phyloP scores from a whole-genome alignment of 1,140 invertebrate genomes.

The Palaemon carinicauda region DNA sequence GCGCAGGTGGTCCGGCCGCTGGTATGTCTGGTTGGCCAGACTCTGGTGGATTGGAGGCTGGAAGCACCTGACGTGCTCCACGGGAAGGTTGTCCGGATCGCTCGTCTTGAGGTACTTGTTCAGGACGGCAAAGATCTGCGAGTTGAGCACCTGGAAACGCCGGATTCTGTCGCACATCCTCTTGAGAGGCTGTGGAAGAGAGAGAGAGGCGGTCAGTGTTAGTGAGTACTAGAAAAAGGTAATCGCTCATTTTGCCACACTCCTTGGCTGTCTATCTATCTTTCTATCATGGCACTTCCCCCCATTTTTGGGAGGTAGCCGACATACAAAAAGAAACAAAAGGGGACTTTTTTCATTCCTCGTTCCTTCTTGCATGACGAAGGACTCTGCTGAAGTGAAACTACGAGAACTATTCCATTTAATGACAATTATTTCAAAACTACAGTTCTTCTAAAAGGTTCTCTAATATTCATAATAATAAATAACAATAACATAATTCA shows the following conservation, averaged over 20 bases:
- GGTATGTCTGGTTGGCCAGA: conserved; percentile 66
- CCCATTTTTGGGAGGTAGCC: too few species aligned
- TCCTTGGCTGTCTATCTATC: too few species aligned
- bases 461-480: too few species aligned
- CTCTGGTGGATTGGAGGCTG: conserved; percentile 89
- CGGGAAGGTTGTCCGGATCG: conserved; percentile 84
- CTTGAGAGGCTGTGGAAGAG: conserved; percentile 82
- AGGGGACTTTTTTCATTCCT: too few species aligned
- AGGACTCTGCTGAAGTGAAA: too few species aligned
- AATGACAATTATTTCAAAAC: too few species aligned
- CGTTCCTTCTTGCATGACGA: too few species aligned
- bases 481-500: too few species aligned
- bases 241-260: not conserved
- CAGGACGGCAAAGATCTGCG: conserved; percentile 96
- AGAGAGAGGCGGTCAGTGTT: not conserved
- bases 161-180: conserved; percentile 97
- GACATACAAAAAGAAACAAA: too few species aligned
- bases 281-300: too few species aligned
- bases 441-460: too few species aligned
- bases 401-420: too few species aligned
- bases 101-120: conserved; percentile 93
- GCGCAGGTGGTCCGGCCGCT: conserved; percentile 60
- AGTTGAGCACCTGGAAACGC: conserved; percentile 97
- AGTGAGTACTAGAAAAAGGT: not conserved
- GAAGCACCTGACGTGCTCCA: conserved; percentile 97